phyloP scores from a whole-genome alignment of 1,140 invertebrate genomes.

The Leguminivora glycinivorella region DNA sequence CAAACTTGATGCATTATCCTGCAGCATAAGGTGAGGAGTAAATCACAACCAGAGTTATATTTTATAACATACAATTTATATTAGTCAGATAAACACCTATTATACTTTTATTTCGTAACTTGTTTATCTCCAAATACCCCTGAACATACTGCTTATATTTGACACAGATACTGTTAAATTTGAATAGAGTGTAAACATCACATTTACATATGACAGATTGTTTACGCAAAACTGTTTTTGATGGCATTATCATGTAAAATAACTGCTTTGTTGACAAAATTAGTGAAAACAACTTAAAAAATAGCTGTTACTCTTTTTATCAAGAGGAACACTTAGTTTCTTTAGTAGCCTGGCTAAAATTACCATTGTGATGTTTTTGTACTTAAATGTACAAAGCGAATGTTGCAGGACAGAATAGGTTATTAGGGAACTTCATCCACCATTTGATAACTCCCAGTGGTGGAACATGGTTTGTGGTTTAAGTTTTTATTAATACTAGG shows the following conservation, averaged over 20 bases:
- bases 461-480: too few species aligned
- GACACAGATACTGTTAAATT: conserved; percentile 33
- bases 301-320: neutral
- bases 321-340: too few species aligned
- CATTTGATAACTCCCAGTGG: too few species aligned
- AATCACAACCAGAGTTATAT: neutral
- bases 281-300: neutral
- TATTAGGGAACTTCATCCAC: too few species aligned
- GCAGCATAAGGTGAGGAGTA: too few species aligned
- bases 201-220: conserved; percentile 15
- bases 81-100: neutral
- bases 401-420: too few species aligned
- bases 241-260: neutral
- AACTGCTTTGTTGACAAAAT: neutral
- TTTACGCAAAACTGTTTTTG: neutral
- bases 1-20: too few species aligned
- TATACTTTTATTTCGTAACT: conserved; percentile 2
- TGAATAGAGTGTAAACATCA: conserved; percentile 24
- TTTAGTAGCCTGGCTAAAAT: too few species aligned
- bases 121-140: conserved; percentile 5
- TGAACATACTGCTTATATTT: neutral
- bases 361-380: too few species aligned
- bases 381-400: too few species aligned
- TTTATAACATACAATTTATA: neutral
- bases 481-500: too few species aligned